A percentile compares a stretch with the other conserved stretches of the same genome.
phyloP scores from a whole-genome alignment of 2,888 invertebrate species.

The Cryptocephalus moraei region DNA sequence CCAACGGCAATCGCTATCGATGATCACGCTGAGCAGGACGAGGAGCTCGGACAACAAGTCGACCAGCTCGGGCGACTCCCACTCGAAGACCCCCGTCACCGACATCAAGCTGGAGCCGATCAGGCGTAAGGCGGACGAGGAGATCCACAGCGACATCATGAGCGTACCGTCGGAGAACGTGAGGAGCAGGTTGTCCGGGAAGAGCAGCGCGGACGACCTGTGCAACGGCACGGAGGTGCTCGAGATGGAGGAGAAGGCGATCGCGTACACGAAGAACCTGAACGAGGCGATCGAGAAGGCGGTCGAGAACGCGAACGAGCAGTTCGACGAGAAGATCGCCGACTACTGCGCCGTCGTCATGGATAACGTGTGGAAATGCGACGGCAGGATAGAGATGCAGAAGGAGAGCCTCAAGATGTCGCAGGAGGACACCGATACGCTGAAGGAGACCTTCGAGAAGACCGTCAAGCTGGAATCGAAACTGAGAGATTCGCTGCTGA shows the following conservation, averaged over 20 bases:
- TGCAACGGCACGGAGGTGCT: background rate
- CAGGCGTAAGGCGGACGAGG: slow-evolving; percentile 14
- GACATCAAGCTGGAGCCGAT: slow-evolving; percentile 29
- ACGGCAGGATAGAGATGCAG: slow-evolving; percentile 39
- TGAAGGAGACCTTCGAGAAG: slow-evolving; percentile 42
- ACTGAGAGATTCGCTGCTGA: slow-evolving; percentile 27
- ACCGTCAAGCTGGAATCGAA: slow-evolving; percentile 44
- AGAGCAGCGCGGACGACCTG: slow-evolving; percentile 9
- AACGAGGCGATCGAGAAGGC: slow-evolving; percentile 23
- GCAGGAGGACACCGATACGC: slow-evolving; percentile 40
- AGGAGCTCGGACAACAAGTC: slow-evolving; percentile 9
- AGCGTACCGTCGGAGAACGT: slow-evolving; percentile 45
- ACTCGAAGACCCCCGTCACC: slow-evolving; percentile 36
- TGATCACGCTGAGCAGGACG: slow-evolving; percentile 13
- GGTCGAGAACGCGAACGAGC: slow-evolving; percentile 19
- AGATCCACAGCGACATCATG: slow-evolving; percentile 33
- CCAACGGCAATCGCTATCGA: slow-evolving; percentile 18
- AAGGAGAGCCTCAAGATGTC: slow-evolving; percentile 41
- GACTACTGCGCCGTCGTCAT: slow-evolving; percentile 26
- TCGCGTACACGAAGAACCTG: slow-evolving; percentile 9
- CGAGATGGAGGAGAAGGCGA: background rate
- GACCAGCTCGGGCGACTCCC: slow-evolving; percentile 5
- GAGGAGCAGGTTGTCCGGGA: slow-evolving; percentile 44
- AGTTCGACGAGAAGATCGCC: slow-evolving; percentile 23
- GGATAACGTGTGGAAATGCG: slow-evolving; percentile 24